Conservation (phyloP, 2,888 invertebrate species). For the Bellardia pandia region DNA sequence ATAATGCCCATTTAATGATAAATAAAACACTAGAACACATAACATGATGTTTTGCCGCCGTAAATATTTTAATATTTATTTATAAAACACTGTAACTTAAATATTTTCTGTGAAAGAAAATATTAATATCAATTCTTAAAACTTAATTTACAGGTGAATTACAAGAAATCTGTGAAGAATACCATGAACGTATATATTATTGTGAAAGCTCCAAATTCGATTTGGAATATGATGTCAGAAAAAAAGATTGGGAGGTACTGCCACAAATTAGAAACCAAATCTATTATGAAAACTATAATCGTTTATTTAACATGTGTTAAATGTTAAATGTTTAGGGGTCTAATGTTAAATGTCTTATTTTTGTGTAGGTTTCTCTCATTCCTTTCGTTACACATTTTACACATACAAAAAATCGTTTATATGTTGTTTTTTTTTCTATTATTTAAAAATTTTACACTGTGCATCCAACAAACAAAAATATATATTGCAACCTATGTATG, state of each 20-base stretch:
- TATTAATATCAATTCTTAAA: background rate
- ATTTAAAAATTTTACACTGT: background rate
- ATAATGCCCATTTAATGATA: background rate
- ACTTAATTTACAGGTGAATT: conserved; percentile 86
- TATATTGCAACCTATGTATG: conserved; percentile 30
- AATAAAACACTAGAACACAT: conserved; percentile 75
- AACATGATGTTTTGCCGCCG: conserved; percentile 57
- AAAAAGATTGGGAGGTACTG: conserved; percentile 99
- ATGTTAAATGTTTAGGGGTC: conserved; percentile 41
- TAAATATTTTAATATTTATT: background rate
- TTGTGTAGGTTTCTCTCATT: conserved; percentile 25
- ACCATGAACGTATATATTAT: conserved; percentile 98
- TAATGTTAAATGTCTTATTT: background rate
- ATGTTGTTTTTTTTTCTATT: conserved; percentile 1
- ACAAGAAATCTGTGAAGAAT: conserved; percentile 97
- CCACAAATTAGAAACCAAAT: conserved; percentile 84
- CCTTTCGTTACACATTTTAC: conserved; percentile 54
- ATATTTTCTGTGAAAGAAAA: background rate
- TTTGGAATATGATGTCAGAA: conserved; percentile 99
- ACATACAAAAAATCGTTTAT: conserved; percentile 69
- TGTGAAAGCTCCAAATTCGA: conserved; percentile 99
- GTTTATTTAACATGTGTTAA: conserved; percentile 4
- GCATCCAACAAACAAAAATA: background rate
- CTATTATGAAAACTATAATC: background rate
- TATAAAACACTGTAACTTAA: background rate